phyloP scores from a whole-genome alignment of 2,113 vertebrate genomes.

The Elephas maximus region DNA sequence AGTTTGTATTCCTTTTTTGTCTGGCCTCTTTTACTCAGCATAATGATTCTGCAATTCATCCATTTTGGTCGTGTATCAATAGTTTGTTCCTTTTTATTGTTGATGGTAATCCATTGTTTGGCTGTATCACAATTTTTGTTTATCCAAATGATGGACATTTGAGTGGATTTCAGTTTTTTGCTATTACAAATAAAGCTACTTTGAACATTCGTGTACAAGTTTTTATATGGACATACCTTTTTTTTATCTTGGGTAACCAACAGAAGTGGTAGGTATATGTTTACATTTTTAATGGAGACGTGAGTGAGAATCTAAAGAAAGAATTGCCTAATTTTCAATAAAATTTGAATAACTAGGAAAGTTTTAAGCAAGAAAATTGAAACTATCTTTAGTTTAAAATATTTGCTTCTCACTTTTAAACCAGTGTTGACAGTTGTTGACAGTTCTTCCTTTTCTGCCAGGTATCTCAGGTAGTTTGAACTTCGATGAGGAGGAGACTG shows the following conservation, averaged over 20 bases:
- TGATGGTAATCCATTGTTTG: neutral
- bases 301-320: conserved; percentile 15
- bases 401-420: neutral
- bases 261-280: neutral
- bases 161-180: neutral
- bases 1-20: neutral
- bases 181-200: neutral
- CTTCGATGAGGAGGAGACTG: conserved; percentile 95
- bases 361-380: conserved; percentile 38
- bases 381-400: neutral
- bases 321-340: neutral
- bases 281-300: neutral
- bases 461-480: conserved; percentile 96
- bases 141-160: neutral
- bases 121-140: neutral
- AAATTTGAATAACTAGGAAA: conserved; percentile 33
- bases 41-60: neutral
- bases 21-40: neutral
- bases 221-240: neutral
- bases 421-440: neutral
- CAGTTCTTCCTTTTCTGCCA: conserved; percentile 80
- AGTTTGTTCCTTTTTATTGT: neutral
- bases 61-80: neutral
- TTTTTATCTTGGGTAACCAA: neutral
- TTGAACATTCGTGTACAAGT: neutral